A percentile compares a stretch with the other conserved stretches of the same genome.
phyloP scores from a whole-genome alignment of 92 coral and sea anemone species.

The Galaxea fascicularis region DNA sequence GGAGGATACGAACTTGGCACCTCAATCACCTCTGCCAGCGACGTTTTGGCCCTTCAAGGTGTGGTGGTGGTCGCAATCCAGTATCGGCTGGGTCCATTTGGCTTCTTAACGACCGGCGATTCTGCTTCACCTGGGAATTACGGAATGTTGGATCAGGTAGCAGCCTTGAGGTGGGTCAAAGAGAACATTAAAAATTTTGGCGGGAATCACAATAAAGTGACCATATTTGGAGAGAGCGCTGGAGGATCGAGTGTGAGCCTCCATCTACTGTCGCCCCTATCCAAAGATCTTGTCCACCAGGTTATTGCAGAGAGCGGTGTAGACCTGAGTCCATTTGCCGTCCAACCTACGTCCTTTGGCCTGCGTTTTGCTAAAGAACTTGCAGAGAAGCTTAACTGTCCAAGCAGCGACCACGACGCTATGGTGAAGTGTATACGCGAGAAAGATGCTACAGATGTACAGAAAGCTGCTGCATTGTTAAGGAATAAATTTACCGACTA shows the following conservation, averaged over 20 bases:
- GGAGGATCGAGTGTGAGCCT: constrained; percentile 87
- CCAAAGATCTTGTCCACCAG: constrained; percentile 69
- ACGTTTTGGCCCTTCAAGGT: constrained; percentile 69
- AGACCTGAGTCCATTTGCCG: constrained; percentile 42
- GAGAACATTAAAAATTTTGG: constrained; percentile 70
- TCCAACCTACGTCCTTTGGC: constrained; percentile 20
- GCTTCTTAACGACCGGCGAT: constrained; percentile 75
- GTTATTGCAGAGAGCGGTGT: constrained; percentile 78
- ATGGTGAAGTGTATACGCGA: constrained; percentile 48
- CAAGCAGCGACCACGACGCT: constrained; percentile 1
- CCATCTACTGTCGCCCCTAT: constrained; percentile 71
- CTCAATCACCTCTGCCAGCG: constrained; percentile 71
- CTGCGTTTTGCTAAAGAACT: constrained; percentile 37
- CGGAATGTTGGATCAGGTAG: constrained; percentile 82
- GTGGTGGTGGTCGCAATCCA: constrained; percentile 78
- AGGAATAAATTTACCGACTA: background rate
- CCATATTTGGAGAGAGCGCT: constrained; percentile 85
- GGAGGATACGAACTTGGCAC: constrained; percentile 80
- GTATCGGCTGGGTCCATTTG: constrained; percentile 79
- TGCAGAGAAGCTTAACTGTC: constrained; percentile 45
- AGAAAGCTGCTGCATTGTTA: background rate
- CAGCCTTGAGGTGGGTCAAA: constrained; percentile 77
- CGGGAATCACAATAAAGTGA: constrained; percentile 51
- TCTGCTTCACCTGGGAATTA: constrained; percentile 71
- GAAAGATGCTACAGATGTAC: constrained; percentile 20